A percentile compares a stretch with the other conserved stretches of the same genome.
These are phyloP conservation scores for Spodoptera exigua DNA, from an alignment of 2,888 invertebrate genomes.

Conservation along the genomic window DNA sequence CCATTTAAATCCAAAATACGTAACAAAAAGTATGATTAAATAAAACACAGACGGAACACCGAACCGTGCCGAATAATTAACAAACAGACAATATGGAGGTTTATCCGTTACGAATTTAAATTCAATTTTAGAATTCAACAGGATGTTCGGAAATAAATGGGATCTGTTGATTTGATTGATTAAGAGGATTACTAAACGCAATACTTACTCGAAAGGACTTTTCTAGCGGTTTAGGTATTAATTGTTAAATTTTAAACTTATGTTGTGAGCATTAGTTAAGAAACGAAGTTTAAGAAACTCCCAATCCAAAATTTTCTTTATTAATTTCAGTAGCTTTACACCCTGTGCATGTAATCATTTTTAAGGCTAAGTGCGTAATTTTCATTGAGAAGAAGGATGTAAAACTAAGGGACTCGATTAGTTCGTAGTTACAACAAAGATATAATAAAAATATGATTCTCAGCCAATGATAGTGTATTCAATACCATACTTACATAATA, in stretches of 20 bases:
- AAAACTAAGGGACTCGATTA: too few species aligned
- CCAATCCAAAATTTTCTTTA: too few species aligned
- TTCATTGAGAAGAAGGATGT: too few species aligned
- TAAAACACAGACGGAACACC: constrained; percentile 7
- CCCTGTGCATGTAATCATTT: too few species aligned
- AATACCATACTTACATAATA: too few species aligned
- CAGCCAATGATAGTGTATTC: too few species aligned
- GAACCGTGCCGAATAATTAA: constrained; percentile 30
- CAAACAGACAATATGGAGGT: constrained; percentile 24
- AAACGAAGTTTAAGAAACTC: too few species aligned
- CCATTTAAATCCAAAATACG: not conserved
- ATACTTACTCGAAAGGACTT: constrained; percentile 26
- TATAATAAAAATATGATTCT: too few species aligned
- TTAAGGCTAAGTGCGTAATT: too few species aligned
- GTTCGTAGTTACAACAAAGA: too few species aligned
- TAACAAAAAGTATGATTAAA: constrained; percentile 14
- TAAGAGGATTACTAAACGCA: constrained; percentile 43
- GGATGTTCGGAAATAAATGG: constrained; percentile 47
- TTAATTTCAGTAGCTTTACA: too few species aligned
- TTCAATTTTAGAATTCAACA: constrained; percentile 42
- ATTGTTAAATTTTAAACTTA: constrained; percentile 35
- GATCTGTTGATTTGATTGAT: constrained; percentile 53
- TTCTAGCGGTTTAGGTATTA: constrained; percentile 31
- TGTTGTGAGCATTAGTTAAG: too few species aligned
- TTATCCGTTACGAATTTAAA: constrained; percentile 43